These are phyloP conservation scores for Trichonephila clavata DNA, from an alignment of 1,140 invertebrate species.

Conservation along the genomic window DNA sequence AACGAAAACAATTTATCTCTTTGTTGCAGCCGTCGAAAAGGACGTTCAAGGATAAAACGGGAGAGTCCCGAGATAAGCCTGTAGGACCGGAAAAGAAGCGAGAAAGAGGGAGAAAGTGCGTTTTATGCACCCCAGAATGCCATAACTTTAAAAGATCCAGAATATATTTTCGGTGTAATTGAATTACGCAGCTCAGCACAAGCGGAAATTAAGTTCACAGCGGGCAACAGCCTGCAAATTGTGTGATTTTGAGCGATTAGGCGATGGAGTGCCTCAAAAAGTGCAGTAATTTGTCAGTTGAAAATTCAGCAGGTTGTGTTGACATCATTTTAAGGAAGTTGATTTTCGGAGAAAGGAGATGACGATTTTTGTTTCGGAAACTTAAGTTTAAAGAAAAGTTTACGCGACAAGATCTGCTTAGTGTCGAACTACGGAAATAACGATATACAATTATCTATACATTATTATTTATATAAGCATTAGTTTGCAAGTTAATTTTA, in stretches of 20 bases:
- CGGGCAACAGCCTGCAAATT: neutral
- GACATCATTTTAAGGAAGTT: neutral
- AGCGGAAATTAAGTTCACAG: constrained; percentile 16
- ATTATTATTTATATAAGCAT: no score
- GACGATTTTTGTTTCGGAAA: no score
- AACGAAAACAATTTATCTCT: constrained; percentile 51
- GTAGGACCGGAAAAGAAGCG: neutral
- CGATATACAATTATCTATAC: no score
- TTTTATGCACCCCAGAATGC: neutral
- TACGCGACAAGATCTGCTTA: no score
- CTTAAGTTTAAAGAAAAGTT: no score
- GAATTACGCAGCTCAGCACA: neutral
- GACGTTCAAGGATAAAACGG: neutral
- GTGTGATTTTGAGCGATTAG: neutral
- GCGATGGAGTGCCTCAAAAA: neutral
- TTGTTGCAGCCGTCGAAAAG: constrained; percentile 22
- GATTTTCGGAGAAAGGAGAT: neutral
- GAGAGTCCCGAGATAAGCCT: neutral
- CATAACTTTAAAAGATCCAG: constrained; percentile 25
- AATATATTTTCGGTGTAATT: constrained; percentile 28
- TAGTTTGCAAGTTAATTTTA: no score
- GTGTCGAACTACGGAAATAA: no score
- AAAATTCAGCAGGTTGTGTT: neutral
- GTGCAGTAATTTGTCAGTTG: constrained; percentile 22
- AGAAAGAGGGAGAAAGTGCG: neutral